These are phyloP conservation scores for Sphinx pinastri DNA, from an alignment of 2,888 invertebrate species.

Conservation along the genomic window DNA sequence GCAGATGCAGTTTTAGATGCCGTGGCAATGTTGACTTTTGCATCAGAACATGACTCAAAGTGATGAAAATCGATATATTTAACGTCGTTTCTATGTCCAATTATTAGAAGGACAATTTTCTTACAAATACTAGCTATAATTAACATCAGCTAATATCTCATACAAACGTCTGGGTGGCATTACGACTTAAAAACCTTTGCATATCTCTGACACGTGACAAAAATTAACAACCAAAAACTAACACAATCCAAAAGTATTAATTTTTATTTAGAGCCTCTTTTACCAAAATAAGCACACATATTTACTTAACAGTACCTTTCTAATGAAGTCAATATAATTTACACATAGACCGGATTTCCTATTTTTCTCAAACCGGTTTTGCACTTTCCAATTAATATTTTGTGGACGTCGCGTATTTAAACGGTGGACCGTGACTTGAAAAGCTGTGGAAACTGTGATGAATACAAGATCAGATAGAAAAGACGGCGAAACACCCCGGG, in stretches of 20 bases:
- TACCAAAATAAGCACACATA: background rate
- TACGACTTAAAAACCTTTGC: too few species aligned
- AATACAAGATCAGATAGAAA: conserved; percentile 22
- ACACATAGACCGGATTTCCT: conserved; percentile 13
- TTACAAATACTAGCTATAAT: too few species aligned
- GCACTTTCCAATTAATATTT: conserved; percentile 20
- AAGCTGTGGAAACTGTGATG: conserved; percentile 2
- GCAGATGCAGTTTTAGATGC: too few species aligned
- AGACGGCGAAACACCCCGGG: conserved; percentile 6
- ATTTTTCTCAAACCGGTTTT: conserved; percentile 5
- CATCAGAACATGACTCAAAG: too few species aligned
- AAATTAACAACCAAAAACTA: background rate
- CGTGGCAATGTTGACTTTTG: too few species aligned
- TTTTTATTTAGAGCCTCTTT: conserved; percentile 4
- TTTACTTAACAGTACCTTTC: conserved; percentile 1
- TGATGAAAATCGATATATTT: too few species aligned
- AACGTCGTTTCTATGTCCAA: too few species aligned
- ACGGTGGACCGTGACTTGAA: conserved; percentile 16
- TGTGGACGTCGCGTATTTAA: conserved; percentile 16
- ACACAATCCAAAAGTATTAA: background rate
- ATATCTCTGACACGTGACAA: background rate
- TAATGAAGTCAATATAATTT: conserved; percentile 5
- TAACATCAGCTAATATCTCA: too few species aligned
- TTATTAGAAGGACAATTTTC: too few species aligned
- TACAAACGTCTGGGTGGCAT: too few species aligned